Conservation (phyloP, 2,888 invertebrate species). For the Lasiommata megera region DNA sequence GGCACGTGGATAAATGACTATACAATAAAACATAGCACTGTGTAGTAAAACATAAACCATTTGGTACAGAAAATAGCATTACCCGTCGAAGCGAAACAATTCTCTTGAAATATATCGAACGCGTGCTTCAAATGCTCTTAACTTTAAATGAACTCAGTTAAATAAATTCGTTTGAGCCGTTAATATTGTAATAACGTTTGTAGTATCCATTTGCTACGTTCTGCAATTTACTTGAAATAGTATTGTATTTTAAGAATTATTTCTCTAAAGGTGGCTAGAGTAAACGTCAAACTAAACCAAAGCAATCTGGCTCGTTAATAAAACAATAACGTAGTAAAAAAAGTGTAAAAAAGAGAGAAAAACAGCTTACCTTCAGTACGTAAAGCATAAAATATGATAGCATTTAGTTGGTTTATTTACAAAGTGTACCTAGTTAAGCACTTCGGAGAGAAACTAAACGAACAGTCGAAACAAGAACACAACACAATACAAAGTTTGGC, state of each 20-base stretch:
- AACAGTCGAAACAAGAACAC: conserved; percentile 38
- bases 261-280: too few relatives aligned
- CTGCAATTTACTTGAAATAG: neutral
- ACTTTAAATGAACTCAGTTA: neutral
- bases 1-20: too few relatives aligned
- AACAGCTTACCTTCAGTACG: conserved; percentile 1
- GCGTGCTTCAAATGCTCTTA: conserved; percentile 3
- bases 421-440: conserved; percentile 23
- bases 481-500: conserved; percentile 53
- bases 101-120: neutral
- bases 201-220: neutral
- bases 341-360: too few relatives aligned
- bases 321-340: too few relatives aligned
- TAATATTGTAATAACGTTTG: neutral
- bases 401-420: conserved; percentile 2
- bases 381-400: conserved; percentile 5
- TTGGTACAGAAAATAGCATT: neutral
- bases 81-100: neutral
- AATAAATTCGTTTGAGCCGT: conserved; percentile 1
- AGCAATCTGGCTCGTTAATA: too few relatives aligned
- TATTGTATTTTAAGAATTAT: too few relatives aligned
- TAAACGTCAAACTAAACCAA: too few relatives aligned
- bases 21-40: too few relatives aligned
- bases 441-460: conserved; percentile 11
- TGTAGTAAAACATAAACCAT: too few relatives aligned